phyloP scores from a whole-genome alignment of 2,888 invertebrate genomes.

The Ellobium chinense region DNA sequence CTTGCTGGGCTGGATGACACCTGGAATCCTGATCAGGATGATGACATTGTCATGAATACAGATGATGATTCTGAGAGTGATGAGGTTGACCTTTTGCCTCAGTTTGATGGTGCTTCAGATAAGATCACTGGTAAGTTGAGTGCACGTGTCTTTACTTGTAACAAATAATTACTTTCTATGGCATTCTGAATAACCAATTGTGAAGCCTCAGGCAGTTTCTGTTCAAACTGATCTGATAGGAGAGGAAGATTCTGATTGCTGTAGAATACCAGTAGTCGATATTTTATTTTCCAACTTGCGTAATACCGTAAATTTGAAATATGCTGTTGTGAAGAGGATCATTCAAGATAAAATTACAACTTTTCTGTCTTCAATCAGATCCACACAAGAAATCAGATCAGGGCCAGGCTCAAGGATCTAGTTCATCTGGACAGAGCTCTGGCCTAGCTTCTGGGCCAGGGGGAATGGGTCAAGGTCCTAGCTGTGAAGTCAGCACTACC shows the following conservation, averaged over 20 bases:
- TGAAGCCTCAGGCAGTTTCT: too few species aligned
- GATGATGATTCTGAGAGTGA: conserved; percentile 52
- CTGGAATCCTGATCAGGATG: background rate
- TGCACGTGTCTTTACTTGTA: too few species aligned
- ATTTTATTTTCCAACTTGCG: too few species aligned
- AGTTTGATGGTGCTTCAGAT: conserved; percentile 74
- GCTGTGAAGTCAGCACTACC: background rate
- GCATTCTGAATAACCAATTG: too few species aligned
- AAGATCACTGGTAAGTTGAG: conserved; percentile 48
- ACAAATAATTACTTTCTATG: too few species aligned
- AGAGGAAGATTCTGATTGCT: too few species aligned
- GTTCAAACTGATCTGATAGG: too few species aligned
- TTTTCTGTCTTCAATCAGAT: background rate
- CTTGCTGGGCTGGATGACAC: background rate
- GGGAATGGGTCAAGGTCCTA: background rate
- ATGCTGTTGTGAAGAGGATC: too few species aligned
- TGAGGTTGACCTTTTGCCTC: conserved; percentile 64
- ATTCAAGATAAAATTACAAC: too few species aligned
- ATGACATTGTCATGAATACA: conserved; percentile 30
- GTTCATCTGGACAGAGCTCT: background rate
- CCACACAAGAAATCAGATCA: background rate
- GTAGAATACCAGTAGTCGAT: too few species aligned
- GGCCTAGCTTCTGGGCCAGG: background rate
- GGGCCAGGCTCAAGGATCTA: background rate
- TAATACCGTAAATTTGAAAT: too few species aligned